Evolutionary conservation across 2,797 vertebrate genomes (phyloP), one percentile per base, ranked within the genome.

Genomic region (Hoplostethus mediterraneus): DNA sequence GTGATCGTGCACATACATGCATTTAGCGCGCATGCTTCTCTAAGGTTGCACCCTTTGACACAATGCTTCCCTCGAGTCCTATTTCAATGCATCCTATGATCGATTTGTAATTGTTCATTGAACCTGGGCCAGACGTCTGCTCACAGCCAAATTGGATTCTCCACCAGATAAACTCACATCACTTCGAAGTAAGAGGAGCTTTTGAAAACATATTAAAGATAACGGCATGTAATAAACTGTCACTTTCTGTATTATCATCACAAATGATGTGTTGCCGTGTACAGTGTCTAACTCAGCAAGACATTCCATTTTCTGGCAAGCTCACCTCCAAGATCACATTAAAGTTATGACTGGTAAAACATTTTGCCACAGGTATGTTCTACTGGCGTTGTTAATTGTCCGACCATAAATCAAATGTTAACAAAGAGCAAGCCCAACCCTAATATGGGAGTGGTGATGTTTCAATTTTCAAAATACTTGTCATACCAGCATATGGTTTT

Each of bases 71-170:
- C 84, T 36, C 0, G 60, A 81, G 82, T 69, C 71, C 58, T 58
- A 79, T 87, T 80, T 74, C 65, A 75, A 85, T 76, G 79, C 77
- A 61, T 83, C 63, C 63, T 76, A 5, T 80, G 81, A 87, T 91
- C 75, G 84, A 92, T 87, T 85, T 71, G 84, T 86, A 87, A 82
- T 80, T 89, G 87, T 80, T 85, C 79, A 78, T 70, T 88, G 87
- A 88, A 81, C 77, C 71, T 14, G 66, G 66, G 77, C 81, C 83
- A 82, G 80, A 47, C 68, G 66, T 85, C 65, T 59, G 73, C 78
- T 87, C 77, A 47, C 74, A 83, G 82, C 84, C 78, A 84, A 81
- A 85, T 80, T 85, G 79, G 73, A 89, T 78, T 79, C 83, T 82
- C 60, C 60, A 66, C 80, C 69, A 84, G 77, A 89, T 86, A 80